A percentile compares a stretch with the other conserved stretches of the same genome.
Evolutionary conservation across 2,797 vertebrate species (phyloP).

Genomic region (Sebastes matsubarae): DNA sequence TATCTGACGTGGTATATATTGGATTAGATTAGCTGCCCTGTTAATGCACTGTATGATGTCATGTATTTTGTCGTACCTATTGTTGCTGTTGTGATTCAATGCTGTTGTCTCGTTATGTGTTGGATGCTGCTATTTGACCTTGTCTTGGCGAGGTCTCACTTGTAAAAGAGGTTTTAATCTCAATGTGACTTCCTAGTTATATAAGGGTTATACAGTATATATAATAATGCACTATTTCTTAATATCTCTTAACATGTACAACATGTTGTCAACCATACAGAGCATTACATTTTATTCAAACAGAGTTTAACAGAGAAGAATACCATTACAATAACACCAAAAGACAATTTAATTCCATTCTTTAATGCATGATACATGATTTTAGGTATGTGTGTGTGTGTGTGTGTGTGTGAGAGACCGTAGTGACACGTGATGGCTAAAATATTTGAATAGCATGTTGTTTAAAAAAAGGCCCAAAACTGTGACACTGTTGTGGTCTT

Average conservation of each 20-base stretch:
- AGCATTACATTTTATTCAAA: background rate
- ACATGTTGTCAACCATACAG: background rate
- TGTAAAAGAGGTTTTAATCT: no score
- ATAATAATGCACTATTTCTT: background rate
- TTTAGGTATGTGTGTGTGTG: background rate
- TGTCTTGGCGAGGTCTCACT: no score
- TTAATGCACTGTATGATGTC: no score
- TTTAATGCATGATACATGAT: background rate
- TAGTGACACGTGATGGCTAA: background rate
- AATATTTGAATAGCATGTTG: background rate
- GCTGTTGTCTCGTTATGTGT: no score
- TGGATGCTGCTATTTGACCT: no score
- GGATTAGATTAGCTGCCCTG: background rate
- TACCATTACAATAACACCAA: background rate
- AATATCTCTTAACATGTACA: background rate
- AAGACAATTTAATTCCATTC: background rate
- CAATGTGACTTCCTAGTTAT: no score
- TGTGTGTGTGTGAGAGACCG: background rate
- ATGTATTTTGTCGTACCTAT: no score
- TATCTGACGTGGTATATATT: background rate
- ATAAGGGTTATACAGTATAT: no score
- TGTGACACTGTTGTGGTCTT: background rate
- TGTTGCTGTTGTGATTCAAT: no score
- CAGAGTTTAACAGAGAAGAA: background rate
- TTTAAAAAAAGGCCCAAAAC: background rate